Evolutionary conservation across 2,888 invertebrate genomes (phyloP).

Genomic region (Rhodophaea formosa): DNA sequence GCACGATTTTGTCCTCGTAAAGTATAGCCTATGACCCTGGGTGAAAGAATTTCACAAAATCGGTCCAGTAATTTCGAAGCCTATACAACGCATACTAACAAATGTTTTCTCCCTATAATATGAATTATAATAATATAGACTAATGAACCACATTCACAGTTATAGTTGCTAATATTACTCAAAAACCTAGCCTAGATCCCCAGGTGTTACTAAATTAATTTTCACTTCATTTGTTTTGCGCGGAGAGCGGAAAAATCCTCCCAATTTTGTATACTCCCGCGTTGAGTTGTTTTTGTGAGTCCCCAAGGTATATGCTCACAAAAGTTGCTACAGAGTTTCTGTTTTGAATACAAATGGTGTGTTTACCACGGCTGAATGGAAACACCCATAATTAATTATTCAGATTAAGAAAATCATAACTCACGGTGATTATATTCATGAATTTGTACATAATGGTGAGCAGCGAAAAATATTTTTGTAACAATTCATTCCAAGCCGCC

Average conservation of each 20-base stretch:
- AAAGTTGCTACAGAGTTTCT: conserved; percentile 9
- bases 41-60: too few species aligned
- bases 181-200: background rate
- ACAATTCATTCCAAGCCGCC: background rate
- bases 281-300: conserved; percentile 12
- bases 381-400: conserved; percentile 16
- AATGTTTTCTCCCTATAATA: too few species aligned
- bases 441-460: background rate
- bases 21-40: too few species aligned
- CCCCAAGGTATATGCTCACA: conserved; percentile 9
- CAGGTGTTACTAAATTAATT: conserved; percentile 12
- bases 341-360: conserved; percentile 17
- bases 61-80: too few species aligned
- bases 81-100: too few species aligned
- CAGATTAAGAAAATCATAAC: conserved; percentile 15
- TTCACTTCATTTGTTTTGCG: conserved; percentile 3
- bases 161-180: background rate
- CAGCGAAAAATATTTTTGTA: background rate
- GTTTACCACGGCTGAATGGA: conserved; percentile 11
- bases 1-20: too few species aligned
- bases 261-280: conserved; percentile 12
- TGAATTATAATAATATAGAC: too few species aligned
- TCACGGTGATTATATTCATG: conserved; percentile 1
- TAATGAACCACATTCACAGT: background rate
- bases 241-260: conserved; percentile 1